Percentiles rank a stretch among this genome's conserved stretches.
These are phyloP conservation scores for Steinernema carpocapsae DNA, from an alignment of 2,888 invertebrate genomes.

Conservation along the genomic window DNA sequence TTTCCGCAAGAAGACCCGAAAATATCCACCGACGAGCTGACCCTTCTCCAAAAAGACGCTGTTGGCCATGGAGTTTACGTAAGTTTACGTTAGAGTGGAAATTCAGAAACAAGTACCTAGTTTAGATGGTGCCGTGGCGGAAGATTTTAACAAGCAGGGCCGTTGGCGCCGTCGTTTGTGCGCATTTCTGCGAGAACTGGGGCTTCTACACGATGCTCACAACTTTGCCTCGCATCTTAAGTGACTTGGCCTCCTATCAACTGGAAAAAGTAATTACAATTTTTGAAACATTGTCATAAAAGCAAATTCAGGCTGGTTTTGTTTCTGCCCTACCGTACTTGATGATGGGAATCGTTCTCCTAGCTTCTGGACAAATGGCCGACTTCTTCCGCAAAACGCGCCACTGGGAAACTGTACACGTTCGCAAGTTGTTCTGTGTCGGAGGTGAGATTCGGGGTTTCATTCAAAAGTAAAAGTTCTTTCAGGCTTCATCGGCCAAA, in stretches of 20 bases:
- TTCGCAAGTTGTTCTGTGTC: conserved; percentile 79
- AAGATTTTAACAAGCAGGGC: conserved; percentile 70
- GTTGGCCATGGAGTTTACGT: conserved; percentile 56
- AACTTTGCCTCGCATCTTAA: conserved; percentile 71
- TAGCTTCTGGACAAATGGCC: conserved; percentile 82
- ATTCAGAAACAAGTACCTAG: conserved; percentile 42
- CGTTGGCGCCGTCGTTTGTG: conserved; percentile 71
- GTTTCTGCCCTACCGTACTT: conserved; percentile 86
- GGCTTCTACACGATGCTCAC: conserved; percentile 72
- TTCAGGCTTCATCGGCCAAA: conserved; percentile 79
- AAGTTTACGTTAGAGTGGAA: conserved; percentile 55
- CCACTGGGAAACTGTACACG: conserved; percentile 77
- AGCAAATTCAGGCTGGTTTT: conserved; percentile 77
- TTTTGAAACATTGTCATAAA: no score
- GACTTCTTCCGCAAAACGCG: conserved; percentile 79
- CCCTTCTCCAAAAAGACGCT: conserved; percentile 69
- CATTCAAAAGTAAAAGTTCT: neutral
- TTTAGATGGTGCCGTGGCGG: conserved; percentile 70
- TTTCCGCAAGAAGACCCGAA: conserved; percentile 70
- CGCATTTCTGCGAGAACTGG: conserved; percentile 72
- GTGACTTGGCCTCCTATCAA: conserved; percentile 68
- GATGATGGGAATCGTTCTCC: conserved; percentile 83
- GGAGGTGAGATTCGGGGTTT: conserved; percentile 73
- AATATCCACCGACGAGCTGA: conserved; percentile 70
- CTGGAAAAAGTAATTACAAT: conserved; percentile 58